Percentiles rank a stretch among this genome's conserved stretches.
Conservation (phyloP, 2,888 invertebrate genomes). For the Ormyrus thymus region DNA sequence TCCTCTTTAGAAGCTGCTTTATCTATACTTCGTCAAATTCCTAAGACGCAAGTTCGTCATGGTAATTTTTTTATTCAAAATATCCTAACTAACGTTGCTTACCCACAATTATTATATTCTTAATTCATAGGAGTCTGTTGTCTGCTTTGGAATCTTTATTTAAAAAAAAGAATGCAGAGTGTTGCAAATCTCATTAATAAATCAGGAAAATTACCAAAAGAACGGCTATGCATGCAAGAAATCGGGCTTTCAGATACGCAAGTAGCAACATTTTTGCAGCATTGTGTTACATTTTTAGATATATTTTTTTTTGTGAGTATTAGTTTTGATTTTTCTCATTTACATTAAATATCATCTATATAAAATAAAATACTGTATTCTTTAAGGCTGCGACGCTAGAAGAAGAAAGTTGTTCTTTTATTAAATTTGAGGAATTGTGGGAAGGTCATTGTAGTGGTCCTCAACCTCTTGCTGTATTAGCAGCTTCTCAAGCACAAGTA, state of each 20-base stretch:
- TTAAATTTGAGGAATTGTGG: constrained; percentile 82
- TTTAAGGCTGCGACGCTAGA: constrained; percentile 73
- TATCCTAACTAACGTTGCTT: constrained; percentile 8
- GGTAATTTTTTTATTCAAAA: constrained; percentile 72
- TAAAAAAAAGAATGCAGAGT: constrained; percentile 87
- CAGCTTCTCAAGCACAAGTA: constrained; percentile 84
- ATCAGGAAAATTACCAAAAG: constrained; percentile 90
- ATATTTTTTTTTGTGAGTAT: constrained; percentile 78
- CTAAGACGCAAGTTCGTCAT: constrained; percentile 80
- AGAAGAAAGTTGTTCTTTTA: constrained; percentile 73
- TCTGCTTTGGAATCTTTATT: constrained; percentile 91
- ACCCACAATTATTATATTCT: neutral
- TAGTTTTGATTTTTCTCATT: constrained; percentile 65
- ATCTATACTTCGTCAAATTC: constrained; percentile 81
- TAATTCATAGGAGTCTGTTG: constrained; percentile 82
- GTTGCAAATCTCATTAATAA: constrained; percentile 86
- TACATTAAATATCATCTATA: constrained; percentile 3
- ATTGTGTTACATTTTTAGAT: constrained; percentile 76
- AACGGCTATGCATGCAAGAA: constrained; percentile 87
- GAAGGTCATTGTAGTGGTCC: constrained; percentile 76
- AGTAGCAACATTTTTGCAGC: constrained; percentile 72
- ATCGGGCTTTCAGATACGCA: constrained; percentile 82
- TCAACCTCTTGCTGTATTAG: constrained; percentile 85
- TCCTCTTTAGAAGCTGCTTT: constrained; percentile 84
- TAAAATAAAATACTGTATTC: neutral